Percentiles rank a stretch among this genome's conserved stretches.
phyloP scores from a whole-genome alignment of 1,140 invertebrate genomes.

The Pararge aegeria region DNA sequence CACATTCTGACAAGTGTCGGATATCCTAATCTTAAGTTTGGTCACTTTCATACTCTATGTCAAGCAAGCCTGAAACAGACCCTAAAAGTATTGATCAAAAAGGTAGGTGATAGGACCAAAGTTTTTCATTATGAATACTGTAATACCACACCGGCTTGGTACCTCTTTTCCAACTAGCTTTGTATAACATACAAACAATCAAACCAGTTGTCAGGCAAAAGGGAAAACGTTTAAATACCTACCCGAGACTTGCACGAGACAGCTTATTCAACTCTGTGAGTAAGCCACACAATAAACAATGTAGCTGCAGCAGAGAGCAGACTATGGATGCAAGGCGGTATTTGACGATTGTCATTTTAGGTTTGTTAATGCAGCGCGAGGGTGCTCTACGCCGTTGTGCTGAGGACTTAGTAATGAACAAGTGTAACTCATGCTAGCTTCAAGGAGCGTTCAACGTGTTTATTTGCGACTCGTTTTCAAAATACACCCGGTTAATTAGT shows the following conservation, averaged over 20 bases:
- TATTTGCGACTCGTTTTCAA: conserved; percentile 1
- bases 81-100: too few species aligned
- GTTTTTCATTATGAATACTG: too few species aligned
- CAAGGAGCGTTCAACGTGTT: conserved; percentile 5
- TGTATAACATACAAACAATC: too few species aligned
- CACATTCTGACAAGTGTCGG: too few species aligned
- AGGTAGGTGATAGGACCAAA: too few species aligned
- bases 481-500: neutral
- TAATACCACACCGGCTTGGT: too few species aligned
- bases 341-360: conserved; percentile 16
- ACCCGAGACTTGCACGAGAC: neutral
- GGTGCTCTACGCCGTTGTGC: conserved; percentile 14
- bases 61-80: too few species aligned
- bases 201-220: neutral
- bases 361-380: conserved; percentile 12
- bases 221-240: neutral
- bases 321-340: conserved; percentile 9
- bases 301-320: neutral
- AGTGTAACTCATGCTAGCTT: conserved; percentile 4
- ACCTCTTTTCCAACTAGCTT: too few species aligned
- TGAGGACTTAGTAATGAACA: conserved; percentile 1
- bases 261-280: neutral
- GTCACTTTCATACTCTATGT: too few species aligned
- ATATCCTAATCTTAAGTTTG: too few species aligned
- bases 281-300: conserved; percentile 12